Base-by-base conservation (phyloP, 2,797 vertebrate genomes). In the Mus caroli region DNA sequence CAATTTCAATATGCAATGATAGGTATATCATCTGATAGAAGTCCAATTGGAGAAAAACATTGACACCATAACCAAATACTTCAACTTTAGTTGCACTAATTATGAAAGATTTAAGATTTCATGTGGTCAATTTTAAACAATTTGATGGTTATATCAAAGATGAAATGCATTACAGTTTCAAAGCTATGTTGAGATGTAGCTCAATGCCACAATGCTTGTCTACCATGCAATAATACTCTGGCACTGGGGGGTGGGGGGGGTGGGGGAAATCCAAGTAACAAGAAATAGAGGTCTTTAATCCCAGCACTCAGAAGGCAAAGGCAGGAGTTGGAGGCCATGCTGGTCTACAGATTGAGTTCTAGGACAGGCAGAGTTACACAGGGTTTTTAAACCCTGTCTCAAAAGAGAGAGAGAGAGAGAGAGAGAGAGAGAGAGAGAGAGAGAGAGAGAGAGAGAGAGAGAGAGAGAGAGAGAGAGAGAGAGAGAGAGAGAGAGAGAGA, bases 191-290 rank as follows among this genome's bases (percentile, higher is more conserved):
- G 28, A 84, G 40, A 64, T 84, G 26, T 62, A 62, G 58, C 80
- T 62, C 37, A 43, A 6, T 62, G 26, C 37, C 58, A 64, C 82
- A 43, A 28, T 64, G 37, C 58, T 64, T 84, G 40, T 50, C 82
- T 50, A 50, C 17, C 40, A 46, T 22, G 13, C 43, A 64, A 46
- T 84, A 84, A 64, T 84, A 26, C 17, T 84, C 82, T 34, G 58
- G 82, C 17, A 64, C 4, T 64, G 28, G n/a, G n/a, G n/a, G n/a
- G n/a, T n/a, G n/a, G n/a, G n/a, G n/a, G n/a, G n/a, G n/a, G n/a
- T n/a, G n/a, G n/a, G n/a, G n/a, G n/a, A n/a, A 52, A 71, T 62
- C 43, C 76, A 60, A 90, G 87, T 40, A 85, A 82, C 64, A 95
- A 82, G 24, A 94, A 94, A 20, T 20, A 37, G n/a, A 37, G n/a